Base-by-base conservation (phyloP, 1,140 invertebrate species). In the Copidosoma floridanum region DNA sequence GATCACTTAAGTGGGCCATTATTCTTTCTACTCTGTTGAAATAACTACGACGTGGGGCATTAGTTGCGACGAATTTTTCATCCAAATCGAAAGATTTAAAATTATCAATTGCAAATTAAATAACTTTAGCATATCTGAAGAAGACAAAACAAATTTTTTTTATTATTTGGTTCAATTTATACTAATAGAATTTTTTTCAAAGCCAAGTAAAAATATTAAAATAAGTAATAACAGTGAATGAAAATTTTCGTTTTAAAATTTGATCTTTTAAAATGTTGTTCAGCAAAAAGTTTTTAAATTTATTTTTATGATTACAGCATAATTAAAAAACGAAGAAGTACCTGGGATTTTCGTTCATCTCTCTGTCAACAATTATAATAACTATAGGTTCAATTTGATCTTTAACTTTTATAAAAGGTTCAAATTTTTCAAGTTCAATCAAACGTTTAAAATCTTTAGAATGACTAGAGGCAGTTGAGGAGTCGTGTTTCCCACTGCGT, bases 71-170 rank as follows among this genome's bases (percentile, higher is more conserved):
- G 60, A 74, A 79, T 50, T 78, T 29, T 48, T 71, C 75, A 67
- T 81, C 79, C 16, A 80, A 61, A 69, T 81, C 67, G 53, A 66
- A 59, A 46, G 66, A 52, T 32, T 61, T 51, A 68, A 80, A 80
- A 61, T 72, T 65, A 7, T 69, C 14, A 58, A 75, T 68, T 40
- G 70, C 75, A 46, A 52, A 24, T 11, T 43, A 29, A 40, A 78
- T 77, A 21, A 71, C 68, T 53, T 76, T 68, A 16, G 43, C 32
- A 68, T 76, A 46, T 23, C 43, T 46, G 18, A 18, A 46, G 21
- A n/a, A n/a, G n/a, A n/a, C n/a, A n/a, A n/a, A n/a, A n/a, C n/a
- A n/a, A n/a, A n/a, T n/a, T n/a, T n/a, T n/a, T n/a, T n/a, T 20
- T 20, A 46, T n/a, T n/a, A 12, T 11, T n/a, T 46, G n/a, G 11